Evolutionary conservation across 1,140 invertebrate species (phyloP), one percentile per base, ranked within the genome.

Genomic region (Pollicipes pollicipes): DNA sequence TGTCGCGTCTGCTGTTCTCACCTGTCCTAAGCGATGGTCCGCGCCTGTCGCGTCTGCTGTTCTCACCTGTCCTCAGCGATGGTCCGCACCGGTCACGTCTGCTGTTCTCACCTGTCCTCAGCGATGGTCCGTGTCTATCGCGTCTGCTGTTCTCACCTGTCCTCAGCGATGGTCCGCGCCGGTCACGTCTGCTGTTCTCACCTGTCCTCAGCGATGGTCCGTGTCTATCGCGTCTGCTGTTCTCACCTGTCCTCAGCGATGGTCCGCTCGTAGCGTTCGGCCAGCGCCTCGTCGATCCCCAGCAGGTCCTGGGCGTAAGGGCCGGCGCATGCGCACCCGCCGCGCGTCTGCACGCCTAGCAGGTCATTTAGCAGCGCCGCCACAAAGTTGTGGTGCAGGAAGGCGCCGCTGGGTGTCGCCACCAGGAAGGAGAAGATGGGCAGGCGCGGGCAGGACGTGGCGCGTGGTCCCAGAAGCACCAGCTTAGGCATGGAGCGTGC

Each of bases 351-450:
- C 64, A 96, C 91, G 0, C 93, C 93, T 78, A 93, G 95, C 17
- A 96, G 84, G 77, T 96, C 93, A 76, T 95, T 96, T 4, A 96
- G 83, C 0, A 95, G 82, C 2, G 90, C 87, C 75, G 88, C 88
- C 0, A 95, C 86, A 79, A 91, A 95, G 79, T 95, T 95, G 77
- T 95, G 90, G 79, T 96, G 93, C 0, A 95, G 84, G 77, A 90
- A 93, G 2, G 86, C 86, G 8, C 89, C 89, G 69, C 76, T 75
- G 10, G 85, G 80, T 0, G 88, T 85, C 70, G 87, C 84, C 45
- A 96, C 86, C 79, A 95, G 83, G 75, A 96, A 88, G 21, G 91
- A 94, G 77, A 95, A 91, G 35, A 93, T 87, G 2, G 91, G 88
- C 16, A 94, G 80, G 13, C 45, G 45, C 90, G 81, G 86, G 84